These are phyloP conservation scores for Nephrotoma flavescens DNA, from an alignment of 2,888 invertebrate genomes.

Conservation along the genomic window DNA sequence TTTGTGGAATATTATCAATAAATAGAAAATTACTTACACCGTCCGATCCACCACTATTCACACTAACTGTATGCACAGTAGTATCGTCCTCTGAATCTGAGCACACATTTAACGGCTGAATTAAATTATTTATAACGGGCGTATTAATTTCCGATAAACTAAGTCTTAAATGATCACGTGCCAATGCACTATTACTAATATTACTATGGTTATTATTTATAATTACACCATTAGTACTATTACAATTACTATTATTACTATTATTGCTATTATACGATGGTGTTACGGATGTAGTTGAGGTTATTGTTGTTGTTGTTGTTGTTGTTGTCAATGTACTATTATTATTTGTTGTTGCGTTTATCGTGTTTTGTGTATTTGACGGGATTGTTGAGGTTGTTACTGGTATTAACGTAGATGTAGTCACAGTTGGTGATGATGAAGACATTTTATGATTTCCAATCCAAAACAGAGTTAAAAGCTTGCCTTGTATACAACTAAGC, in stretches of 20 bases:
- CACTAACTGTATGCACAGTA: slow-evolving; percentile 17
- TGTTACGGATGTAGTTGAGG: not conserved
- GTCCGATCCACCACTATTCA: slow-evolving; percentile 18
- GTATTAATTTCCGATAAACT: slow-evolving; percentile 3
- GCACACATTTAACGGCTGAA: slow-evolving; percentile 30
- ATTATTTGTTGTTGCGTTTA: not conserved
- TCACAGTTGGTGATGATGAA: not conserved
- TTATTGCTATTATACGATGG: not conserved
- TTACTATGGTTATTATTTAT: not conserved
- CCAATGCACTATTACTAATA: not conserved
- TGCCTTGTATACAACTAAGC: not conserved
- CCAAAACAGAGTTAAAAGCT: not conserved
- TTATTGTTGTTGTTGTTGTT: not conserved
- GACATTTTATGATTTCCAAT: not conserved
- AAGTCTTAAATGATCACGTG: slow-evolving; percentile 6
- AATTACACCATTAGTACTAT: not conserved
- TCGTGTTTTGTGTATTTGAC: not conserved
- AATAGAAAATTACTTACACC: slow-evolving; percentile 25
- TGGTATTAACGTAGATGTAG: not conserved
- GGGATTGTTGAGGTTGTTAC: not conserved
- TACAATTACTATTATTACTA: not conserved
- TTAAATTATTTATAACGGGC: not conserved
- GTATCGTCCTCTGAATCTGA: slow-evolving; percentile 31
- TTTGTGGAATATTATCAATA: too few relatives aligned
- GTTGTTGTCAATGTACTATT: not conserved